Evolutionary conservation across 2,888 invertebrate genomes (phyloP).

Genomic region (Ochropleura plecta): DNA sequence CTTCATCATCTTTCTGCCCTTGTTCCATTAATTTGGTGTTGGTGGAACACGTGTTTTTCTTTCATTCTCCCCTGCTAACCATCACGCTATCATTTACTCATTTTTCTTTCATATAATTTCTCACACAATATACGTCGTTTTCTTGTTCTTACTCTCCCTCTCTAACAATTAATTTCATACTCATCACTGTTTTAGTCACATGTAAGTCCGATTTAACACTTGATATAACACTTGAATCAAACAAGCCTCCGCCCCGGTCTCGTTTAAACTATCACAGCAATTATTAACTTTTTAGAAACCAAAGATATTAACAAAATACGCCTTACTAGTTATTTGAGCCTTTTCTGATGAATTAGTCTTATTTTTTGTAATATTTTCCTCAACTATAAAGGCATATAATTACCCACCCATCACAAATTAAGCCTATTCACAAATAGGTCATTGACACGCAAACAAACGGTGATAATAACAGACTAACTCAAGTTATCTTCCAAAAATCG

Average conservation of each 20-base stretch:
- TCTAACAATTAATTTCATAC: too few relatives aligned
- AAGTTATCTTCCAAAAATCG: constrained; percentile 22
- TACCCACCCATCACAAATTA: constrained; percentile 3
- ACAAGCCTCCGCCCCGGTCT: background rate
- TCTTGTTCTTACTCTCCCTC: too few relatives aligned
- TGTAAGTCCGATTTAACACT: background rate
- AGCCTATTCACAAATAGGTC: constrained; percentile 2
- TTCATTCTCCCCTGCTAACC: too few relatives aligned
- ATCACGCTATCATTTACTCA: too few relatives aligned
- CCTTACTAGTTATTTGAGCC: background rate
- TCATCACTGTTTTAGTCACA: too few relatives aligned
- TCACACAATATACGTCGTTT: too few relatives aligned
- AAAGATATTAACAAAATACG: background rate
- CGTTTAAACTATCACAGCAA: background rate
- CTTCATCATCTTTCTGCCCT: too few relatives aligned
- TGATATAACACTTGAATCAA: background rate
- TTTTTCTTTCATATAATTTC: too few relatives aligned
- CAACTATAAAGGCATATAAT: background rate
- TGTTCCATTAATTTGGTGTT: too few relatives aligned
- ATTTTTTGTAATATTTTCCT: background rate
- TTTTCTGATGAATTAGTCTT: background rate
- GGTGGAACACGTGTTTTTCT: too few relatives aligned
- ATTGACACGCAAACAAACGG: constrained; percentile 41
- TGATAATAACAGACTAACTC: constrained; percentile 27
- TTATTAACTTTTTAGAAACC: constrained; percentile 1